Evolutionary conservation across 1,140 invertebrate species (phyloP).

Genomic region (Akabosia matsudoensis): DNA sequence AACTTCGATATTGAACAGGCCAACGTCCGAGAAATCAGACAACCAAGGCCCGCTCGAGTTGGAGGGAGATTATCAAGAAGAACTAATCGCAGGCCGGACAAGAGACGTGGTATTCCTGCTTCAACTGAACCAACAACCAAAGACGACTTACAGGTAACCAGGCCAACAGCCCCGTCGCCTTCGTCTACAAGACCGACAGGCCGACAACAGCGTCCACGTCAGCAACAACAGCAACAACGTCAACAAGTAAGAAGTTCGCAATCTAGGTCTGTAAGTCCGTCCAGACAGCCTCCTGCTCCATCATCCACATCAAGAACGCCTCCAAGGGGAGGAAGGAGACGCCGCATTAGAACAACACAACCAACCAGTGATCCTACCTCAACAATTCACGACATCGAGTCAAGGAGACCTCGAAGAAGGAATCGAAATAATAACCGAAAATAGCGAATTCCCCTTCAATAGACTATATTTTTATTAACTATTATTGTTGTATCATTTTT

Average conservation of each 20-base stretch:
- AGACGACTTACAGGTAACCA: not conserved
- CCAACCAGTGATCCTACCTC: not conserved
- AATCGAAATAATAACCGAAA: not conserved
- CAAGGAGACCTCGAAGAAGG: not conserved
- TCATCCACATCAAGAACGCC: not conserved
- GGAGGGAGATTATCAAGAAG: not conserved
- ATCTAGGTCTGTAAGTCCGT: too few relatives aligned
- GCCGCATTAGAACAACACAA: not conserved
- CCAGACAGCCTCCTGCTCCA: not conserved
- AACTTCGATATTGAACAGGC: slow-evolving; percentile 17
- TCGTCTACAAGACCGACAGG: not conserved
- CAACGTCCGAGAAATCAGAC: slow-evolving; percentile 7
- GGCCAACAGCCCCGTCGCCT: not conserved
- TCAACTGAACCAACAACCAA: not conserved
- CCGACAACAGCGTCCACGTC: not conserved
- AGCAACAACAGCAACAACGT: not conserved
- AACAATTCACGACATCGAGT: not conserved
- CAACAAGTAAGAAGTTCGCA: too few relatives aligned
- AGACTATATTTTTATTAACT: too few relatives aligned
- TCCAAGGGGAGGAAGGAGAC: not conserved
- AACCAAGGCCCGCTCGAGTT: not conserved
- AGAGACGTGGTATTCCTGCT: not conserved
- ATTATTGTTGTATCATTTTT: too few relatives aligned
- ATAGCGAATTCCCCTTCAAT: too few relatives aligned
- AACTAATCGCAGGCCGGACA: not conserved